Conservation (phyloP, 2,797 vertebrate species). For the Arnoldichthys spilopterus region DNA sequence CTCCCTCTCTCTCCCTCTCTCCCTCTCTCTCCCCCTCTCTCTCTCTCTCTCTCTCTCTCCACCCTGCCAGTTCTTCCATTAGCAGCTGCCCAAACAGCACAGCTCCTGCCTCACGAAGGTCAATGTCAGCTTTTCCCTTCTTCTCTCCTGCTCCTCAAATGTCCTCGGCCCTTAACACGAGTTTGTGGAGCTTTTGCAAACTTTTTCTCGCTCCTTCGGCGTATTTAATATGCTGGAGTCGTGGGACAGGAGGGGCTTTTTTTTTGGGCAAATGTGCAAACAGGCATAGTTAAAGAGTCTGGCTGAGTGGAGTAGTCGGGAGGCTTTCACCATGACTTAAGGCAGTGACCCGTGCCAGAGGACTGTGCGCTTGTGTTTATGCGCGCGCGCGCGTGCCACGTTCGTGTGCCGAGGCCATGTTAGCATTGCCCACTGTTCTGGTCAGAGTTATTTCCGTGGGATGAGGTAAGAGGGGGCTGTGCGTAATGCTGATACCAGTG, state of each 20-base stretch:
- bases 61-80: constrained; percentile 53
- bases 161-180: constrained; percentile 37
- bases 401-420: constrained; percentile 9
- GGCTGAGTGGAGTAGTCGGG: not conserved
- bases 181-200: constrained; percentile 39
- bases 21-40: not conserved
- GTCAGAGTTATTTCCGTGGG: constrained; percentile 52
- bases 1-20: constrained; percentile 30
- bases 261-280: not conserved
- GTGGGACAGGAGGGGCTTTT: not conserved
- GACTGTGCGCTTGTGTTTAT: constrained; percentile 1
- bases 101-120: constrained; percentile 47
- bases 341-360: constrained; percentile 36
- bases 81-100: constrained; percentile 51
- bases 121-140: constrained; percentile 40
- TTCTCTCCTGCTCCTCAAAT: constrained; percentile 28
- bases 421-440: constrained; percentile 15
- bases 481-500: constrained; percentile 55
- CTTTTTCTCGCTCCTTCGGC: constrained; percentile 31
- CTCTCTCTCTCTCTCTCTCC: constrained; percentile 21
- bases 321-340: constrained; percentile 50
- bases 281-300: not conserved
- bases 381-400: not conserved
- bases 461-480: constrained; percentile 51
- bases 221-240: constrained; percentile 10